Conservation (phyloP, 2,797 vertebrate species). For the Hephaestus fuliginosus region DNA sequence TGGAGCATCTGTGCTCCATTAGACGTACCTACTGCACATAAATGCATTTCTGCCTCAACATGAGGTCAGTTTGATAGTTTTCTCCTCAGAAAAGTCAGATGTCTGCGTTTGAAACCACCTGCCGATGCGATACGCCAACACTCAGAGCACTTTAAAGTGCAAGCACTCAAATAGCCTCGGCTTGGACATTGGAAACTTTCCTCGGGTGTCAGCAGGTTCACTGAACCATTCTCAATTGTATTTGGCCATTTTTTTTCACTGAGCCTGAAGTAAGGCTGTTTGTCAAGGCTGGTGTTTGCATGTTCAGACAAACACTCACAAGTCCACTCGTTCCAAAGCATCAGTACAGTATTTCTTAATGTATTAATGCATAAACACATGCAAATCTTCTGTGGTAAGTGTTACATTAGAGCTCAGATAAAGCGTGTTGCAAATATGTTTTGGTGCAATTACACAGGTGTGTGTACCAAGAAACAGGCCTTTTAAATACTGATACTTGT, state of each 20-base stretch:
- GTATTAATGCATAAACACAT: neutral
- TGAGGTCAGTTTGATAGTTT: constrained; percentile 8
- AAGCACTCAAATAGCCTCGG: neutral
- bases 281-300: constrained; percentile 14
- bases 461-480: neutral
- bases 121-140: neutral
- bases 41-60: constrained; percentile 24
- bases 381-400: neutral
- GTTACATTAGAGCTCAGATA: neutral
- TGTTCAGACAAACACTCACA: constrained; percentile 1
- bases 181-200: constrained; percentile 18
- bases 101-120: constrained; percentile 6
- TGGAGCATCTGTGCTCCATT: constrained; percentile 51
- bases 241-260: constrained; percentile 34
- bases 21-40: constrained; percentile 15
- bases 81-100: constrained; percentile 7
- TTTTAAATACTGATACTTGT: constrained; percentile 13
- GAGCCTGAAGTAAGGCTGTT: constrained; percentile 21
- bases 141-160: neutral
- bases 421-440: too few relatives aligned
- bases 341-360: neutral
- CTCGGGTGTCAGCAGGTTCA: constrained; percentile 17
- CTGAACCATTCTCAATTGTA: constrained; percentile 1
- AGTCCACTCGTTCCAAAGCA: neutral
- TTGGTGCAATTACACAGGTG: neutral